Conservation (phyloP, 2,888 invertebrate species). For the Chrysodeixis includens region DNA sequence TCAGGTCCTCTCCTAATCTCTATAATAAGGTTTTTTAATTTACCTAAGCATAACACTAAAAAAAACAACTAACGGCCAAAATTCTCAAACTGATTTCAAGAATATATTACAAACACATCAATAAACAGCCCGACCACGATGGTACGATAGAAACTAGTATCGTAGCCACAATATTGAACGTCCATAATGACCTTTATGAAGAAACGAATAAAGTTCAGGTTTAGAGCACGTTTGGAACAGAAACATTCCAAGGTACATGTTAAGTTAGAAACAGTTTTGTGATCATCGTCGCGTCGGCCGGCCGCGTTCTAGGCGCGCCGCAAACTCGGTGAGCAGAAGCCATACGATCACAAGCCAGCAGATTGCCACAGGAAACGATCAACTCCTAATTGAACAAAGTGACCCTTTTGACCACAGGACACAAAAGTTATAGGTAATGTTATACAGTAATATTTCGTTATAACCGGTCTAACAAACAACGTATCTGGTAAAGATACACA, state of each 20-base stretch:
- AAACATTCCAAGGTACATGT: conserved; percentile 44
- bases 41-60: neutral
- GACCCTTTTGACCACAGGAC: conserved; percentile 39
- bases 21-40: no score
- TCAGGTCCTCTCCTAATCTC: no score
- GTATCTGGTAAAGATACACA: conserved; percentile 19
- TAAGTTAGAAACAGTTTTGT: conserved; percentile 47
- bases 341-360: conserved; percentile 57
- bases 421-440: conserved; percentile 19
- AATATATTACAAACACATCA: conserved; percentile 18
- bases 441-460: conserved; percentile 17
- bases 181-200: conserved; percentile 45
- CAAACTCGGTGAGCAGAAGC: conserved; percentile 63
- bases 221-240: conserved; percentile 20
- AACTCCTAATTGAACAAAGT: conserved; percentile 54
- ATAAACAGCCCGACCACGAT: conserved; percentile 8
- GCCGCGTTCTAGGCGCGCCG: conserved; percentile 34
- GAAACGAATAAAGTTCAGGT: conserved; percentile 32
- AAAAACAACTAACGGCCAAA: neutral
- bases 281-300: conserved; percentile 39
- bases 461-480: conserved; percentile 37
- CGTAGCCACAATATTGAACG: conserved; percentile 8
- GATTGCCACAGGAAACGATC: conserved; percentile 66
- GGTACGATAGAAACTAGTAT: neutral
- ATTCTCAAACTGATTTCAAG: neutral